Conservation (phyloP, 2,888 invertebrate genomes). For the Ctena decussata region DNA sequence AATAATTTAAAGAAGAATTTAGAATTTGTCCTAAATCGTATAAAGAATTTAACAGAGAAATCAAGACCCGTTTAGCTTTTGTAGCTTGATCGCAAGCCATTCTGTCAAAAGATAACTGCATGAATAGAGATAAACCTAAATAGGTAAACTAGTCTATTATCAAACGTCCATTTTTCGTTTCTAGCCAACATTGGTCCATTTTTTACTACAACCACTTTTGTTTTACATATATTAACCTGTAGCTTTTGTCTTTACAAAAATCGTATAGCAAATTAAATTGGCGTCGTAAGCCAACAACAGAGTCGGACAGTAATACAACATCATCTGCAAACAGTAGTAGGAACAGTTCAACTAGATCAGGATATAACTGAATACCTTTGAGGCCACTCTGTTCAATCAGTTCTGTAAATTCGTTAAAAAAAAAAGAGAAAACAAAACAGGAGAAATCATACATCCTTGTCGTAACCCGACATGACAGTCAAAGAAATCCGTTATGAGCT, state of each 20-base stretch:
- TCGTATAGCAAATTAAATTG: conserved; percentile 34
- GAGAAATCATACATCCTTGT: conserved; percentile 33
- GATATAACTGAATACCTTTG: conserved; percentile 30
- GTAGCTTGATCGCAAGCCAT: conserved; percentile 9
- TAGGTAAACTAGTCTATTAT: conserved; percentile 38
- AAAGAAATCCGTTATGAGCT: conserved; percentile 3
- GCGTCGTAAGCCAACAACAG: conserved; percentile 44
- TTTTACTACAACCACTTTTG: conserved; percentile 41
- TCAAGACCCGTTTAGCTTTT: conserved; percentile 18
- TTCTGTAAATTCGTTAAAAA: conserved; percentile 22
- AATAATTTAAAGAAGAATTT: background rate
- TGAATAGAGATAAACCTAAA: conserved; percentile 25
- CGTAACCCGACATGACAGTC: conserved; percentile 29
- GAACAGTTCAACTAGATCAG: conserved; percentile 28
- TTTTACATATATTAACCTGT: conserved; percentile 45
- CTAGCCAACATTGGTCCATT: conserved; percentile 40
- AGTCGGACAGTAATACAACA: conserved; percentile 41
- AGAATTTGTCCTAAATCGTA: background rate
- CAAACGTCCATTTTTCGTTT: conserved; percentile 42
- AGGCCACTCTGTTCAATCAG: background rate
- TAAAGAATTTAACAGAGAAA: conserved; percentile 10
- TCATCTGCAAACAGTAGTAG: conserved; percentile 56
- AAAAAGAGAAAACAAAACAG: conserved; percentile 20
- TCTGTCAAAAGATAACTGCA: conserved; percentile 7
- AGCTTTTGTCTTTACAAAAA: conserved; percentile 37